A percentile compares a stretch with the other conserved stretches of the same genome.
These are phyloP conservation scores for Onychomys leucogaster DNA, from an alignment of 2,797 vertebrate genomes.

Conservation along the genomic window DNA sequence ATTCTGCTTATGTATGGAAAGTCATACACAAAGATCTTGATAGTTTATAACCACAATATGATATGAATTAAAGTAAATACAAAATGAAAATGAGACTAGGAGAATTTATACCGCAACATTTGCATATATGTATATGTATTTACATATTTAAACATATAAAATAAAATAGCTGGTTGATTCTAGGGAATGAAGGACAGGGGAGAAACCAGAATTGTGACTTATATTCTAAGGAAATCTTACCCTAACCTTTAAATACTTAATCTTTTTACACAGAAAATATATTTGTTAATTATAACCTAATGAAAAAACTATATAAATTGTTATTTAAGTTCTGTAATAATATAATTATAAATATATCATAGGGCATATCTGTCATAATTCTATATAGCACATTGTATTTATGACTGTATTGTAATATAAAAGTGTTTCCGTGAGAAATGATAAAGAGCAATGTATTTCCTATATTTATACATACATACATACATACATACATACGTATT, in stretches of 20 bases:
- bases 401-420: no score
- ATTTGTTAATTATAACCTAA: constrained; percentile 6
- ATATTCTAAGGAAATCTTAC: constrained; percentile 25
- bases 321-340: background rate
- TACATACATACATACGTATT: no score
- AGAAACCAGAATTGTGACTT: background rate
- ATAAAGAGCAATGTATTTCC: background rate
- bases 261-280: background rate
- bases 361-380: background rate
- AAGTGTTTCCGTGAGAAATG: background rate
- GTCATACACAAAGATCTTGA: background rate
- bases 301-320: background rate
- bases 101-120: background rate
- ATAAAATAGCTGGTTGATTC: background rate
- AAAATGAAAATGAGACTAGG: background rate
- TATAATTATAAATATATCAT: background rate
- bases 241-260: constrained; percentile 9
- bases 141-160: background rate
- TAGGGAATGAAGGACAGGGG: background rate
- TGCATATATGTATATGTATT: background rate
- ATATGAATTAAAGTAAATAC: background rate
- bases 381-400: background rate
- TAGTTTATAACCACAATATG: background rate
- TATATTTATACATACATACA: background rate
- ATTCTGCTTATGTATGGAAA: background rate